Percentiles rank a stretch among this genome's conserved stretches.
These are phyloP conservation scores for Pseudopleuronectes americanus DNA, from an alignment of 2,797 vertebrate species.

Conservation along the genomic window DNA sequence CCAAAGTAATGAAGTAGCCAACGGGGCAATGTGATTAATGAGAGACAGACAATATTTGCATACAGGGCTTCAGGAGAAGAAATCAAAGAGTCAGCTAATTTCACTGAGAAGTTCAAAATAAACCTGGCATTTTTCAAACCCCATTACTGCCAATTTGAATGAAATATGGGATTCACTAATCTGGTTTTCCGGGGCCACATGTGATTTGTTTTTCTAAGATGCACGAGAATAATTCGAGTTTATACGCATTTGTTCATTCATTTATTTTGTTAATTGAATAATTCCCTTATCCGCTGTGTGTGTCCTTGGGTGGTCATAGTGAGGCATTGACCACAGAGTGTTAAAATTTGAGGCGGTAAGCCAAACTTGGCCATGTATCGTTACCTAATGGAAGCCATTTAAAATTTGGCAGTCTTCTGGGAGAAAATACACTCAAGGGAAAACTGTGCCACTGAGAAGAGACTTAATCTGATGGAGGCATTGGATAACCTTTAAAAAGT, in stretches of 20 bases:
- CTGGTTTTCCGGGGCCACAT: slow-evolving; percentile 6
- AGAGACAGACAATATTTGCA: slow-evolving; percentile 30
- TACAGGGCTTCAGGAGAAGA: slow-evolving; percentile 2
- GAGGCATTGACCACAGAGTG: neutral
- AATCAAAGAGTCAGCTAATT: neutral
- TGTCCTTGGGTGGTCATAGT: slow-evolving; percentile 17
- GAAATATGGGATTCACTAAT: slow-evolving; percentile 16
- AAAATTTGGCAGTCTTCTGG: neutral
- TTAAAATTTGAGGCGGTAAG: neutral
- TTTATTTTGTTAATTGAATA: slow-evolving; percentile 1
- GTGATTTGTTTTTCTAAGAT: slow-evolving; percentile 32
- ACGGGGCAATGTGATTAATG: slow-evolving; percentile 31
- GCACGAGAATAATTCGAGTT: slow-evolving; percentile 14
- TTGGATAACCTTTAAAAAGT: too few species aligned
- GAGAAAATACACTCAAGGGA: too few species aligned
- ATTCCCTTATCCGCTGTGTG: slow-evolving; percentile 9
- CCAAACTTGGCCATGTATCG: slow-evolving; percentile 27
- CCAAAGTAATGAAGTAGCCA: slow-evolving; percentile 42
- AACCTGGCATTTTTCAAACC: slow-evolving; percentile 7
- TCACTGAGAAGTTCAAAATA: slow-evolving; percentile 6
- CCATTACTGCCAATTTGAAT: slow-evolving; percentile 16
- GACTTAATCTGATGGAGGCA: too few species aligned
- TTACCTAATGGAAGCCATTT: slow-evolving; percentile 4
- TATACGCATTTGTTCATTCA: slow-evolving; percentile 11
- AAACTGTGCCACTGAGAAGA: too few species aligned